Evolutionary conservation across 1,140 invertebrate genomes (phyloP).

Genomic region (Drosophila tani): DNA sequence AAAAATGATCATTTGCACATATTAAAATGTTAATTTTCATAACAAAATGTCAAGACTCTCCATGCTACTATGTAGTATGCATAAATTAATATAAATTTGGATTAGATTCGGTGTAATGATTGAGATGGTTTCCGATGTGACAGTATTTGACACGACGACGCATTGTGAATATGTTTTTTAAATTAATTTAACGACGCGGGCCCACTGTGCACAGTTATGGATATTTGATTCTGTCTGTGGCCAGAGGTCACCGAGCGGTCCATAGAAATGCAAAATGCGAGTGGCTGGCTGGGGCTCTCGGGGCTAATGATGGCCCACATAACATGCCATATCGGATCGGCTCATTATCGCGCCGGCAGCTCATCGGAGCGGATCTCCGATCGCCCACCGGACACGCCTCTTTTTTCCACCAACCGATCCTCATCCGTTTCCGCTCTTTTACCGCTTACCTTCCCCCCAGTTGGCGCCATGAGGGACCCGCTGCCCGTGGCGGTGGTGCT

Average conservation of each 20-base stretch:
- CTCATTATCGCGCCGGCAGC: constrained; percentile 40
- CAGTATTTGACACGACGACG: not conserved
- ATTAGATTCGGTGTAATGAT: not conserved
- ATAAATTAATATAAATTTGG: constrained; percentile 14
- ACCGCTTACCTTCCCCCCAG: not conserved
- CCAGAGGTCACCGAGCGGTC: constrained; percentile 57
- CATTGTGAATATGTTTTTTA: not conserved
- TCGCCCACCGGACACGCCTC: constrained; percentile 6
- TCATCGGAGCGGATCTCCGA: constrained; percentile 27
- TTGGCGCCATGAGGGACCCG: constrained; percentile 48
- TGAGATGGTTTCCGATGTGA: constrained; percentile 5
- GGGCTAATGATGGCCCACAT: constrained; percentile 69
- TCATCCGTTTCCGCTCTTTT: not conserved
- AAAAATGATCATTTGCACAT: constrained; percentile 3
- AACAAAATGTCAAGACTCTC: constrained; percentile 17
- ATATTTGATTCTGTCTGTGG: constrained; percentile 45
- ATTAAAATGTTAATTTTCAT: constrained; percentile 13
- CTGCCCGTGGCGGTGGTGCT: constrained; percentile 50
- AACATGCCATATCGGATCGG: constrained; percentile 27
- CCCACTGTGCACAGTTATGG: constrained; percentile 57
- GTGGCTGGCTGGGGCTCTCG: constrained; percentile 30
- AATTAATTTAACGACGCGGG: not conserved
- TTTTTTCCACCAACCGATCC: not conserved
- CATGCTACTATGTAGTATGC: constrained; percentile 4
- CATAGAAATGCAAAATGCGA: constrained; percentile 64